A percentile compares a stretch with the other conserved stretches of the same genome.
These are phyloP conservation scores for Drosophila obscura DNA, from an alignment of 1,140 invertebrate species.

Conservation along the genomic window DNA sequence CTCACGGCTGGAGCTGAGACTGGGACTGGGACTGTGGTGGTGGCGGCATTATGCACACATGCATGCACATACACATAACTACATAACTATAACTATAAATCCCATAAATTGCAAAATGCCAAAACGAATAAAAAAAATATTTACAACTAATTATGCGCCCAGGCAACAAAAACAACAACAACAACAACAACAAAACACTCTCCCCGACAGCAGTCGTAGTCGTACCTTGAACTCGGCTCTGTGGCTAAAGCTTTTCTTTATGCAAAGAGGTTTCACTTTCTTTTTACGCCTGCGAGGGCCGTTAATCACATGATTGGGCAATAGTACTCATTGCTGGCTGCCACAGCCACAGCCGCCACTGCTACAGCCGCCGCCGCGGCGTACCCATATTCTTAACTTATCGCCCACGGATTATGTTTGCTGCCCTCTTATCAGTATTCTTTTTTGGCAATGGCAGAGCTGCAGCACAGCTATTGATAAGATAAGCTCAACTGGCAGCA, in stretches of 20 bases:
- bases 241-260: conserved; percentile 20
- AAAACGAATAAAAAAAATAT: conserved; percentile 39
- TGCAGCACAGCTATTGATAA: conserved; percentile 5
- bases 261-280: conserved; percentile 55
- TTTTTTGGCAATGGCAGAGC: conserved; percentile 35
- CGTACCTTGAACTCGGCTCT: conserved; percentile 63
- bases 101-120: conserved; percentile 38
- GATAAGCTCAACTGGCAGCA: conserved; percentile 29
- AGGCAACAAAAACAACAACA: conserved; percentile 13
- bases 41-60: neutral
- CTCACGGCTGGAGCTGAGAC: too few relatives aligned
- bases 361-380: too few relatives aligned
- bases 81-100: conserved; percentile 38
- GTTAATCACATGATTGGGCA: conserved; percentile 72
- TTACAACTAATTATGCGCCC: conserved; percentile 54
- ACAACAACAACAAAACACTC: conserved; percentile 21
- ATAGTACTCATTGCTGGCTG: conserved; percentile 37
- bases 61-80: neutral
- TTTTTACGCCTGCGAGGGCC: conserved; percentile 40
- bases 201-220: conserved; percentile 29
- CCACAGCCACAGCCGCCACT: too few relatives aligned
- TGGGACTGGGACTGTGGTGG: too few relatives aligned
- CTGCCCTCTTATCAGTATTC: conserved; percentile 34
- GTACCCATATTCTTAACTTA: conserved; percentile 32
- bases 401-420: conserved; percentile 37